These are phyloP conservation scores for Anas platyrhynchos DNA, from an alignment of 2,113 vertebrate genomes.

Conservation along the genomic window DNA sequence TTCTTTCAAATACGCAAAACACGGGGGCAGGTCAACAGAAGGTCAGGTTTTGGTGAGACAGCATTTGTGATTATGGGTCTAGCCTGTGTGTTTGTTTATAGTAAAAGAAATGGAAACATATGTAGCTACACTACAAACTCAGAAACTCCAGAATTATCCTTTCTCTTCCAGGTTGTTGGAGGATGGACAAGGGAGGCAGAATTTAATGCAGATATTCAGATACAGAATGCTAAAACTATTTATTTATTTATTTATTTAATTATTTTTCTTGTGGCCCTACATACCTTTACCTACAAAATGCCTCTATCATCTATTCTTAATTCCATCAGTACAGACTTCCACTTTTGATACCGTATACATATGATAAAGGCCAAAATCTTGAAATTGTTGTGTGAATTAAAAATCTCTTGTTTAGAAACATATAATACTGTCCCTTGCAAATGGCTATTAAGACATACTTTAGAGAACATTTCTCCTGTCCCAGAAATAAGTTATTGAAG, in stretches of 20 bases:
- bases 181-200: not conserved
- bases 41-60: not conserved
- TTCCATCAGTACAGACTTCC: not conserved
- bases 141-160: not conserved
- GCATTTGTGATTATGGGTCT: not conserved
- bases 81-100: not conserved
- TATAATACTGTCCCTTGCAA: not conserved
- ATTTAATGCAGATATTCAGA: not conserved
- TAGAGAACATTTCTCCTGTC: not conserved
- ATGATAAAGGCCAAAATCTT: not conserved
- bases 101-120: not conserved
- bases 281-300: not conserved
- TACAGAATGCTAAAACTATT: not conserved
- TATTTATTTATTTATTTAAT: not conserved
- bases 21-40: not conserved
- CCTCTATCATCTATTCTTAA: not conserved
- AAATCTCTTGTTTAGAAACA: not conserved
- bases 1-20: not conserved
- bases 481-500: not conserved
- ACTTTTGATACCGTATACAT: accelerated
- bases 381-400: not conserved
- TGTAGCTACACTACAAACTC: not conserved
- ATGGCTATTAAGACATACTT: not conserved
- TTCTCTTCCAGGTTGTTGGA: not conserved
- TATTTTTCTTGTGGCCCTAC: not conserved